Conservation (phyloP, 2,113 vertebrate genomes). For the Gavialis gangeticus region DNA sequence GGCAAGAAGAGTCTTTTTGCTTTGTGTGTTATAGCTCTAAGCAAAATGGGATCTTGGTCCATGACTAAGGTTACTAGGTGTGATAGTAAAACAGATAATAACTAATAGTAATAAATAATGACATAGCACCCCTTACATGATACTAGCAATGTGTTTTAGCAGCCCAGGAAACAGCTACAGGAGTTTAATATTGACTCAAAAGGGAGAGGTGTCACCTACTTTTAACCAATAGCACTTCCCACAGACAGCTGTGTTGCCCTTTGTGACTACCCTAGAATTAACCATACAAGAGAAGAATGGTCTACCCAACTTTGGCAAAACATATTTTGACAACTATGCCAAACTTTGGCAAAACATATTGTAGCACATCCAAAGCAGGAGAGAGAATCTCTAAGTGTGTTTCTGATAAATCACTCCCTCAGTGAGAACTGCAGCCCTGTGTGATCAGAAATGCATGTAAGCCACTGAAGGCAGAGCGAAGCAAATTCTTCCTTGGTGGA, state of each 20-base stretch:
- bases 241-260: neutral
- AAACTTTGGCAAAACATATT: neutral
- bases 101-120: neutral
- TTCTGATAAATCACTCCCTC: neutral
- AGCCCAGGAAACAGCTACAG: neutral
- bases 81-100: neutral
- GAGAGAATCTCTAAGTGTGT: neutral
- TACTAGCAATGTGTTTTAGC: neutral
- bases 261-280: neutral
- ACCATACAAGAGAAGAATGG: neutral
- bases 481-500: neutral
- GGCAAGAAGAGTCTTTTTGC: neutral
- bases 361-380: neutral
- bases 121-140: neutral
- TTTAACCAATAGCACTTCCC: neutral
- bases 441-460: slow-evolving; percentile 2
- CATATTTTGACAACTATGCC: too few relatives aligned
- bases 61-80: neutral
- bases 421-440: neutral
- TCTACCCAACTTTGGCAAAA: neutral
- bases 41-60: neutral
- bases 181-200: neutral
- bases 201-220: neutral
- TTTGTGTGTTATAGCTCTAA: neutral
- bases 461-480: neutral